Evolutionary conservation across 2,113 vertebrate species (phyloP), one percentile per base, ranked within the genome.

Genomic region (Dipodomys merriami): DNA sequence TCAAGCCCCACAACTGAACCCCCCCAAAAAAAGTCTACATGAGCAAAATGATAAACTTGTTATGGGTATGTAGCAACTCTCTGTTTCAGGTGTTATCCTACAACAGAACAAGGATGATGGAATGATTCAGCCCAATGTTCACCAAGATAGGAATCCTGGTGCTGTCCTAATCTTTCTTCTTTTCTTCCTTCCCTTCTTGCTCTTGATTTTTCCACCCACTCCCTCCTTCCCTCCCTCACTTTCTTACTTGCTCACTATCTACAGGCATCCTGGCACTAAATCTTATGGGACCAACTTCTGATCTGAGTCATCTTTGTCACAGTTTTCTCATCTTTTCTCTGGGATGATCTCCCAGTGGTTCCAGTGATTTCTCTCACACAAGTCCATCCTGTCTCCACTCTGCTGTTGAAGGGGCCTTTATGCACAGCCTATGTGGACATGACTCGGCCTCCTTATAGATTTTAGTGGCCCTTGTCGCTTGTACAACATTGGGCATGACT

Each of bases 401-500:
- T n/a, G 20, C 60, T 83, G 10, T 7, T 65, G 23, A 35, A 46
- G 53, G 10, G 60, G 18, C 9, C 20, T 33, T 89, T 83, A 83
- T 87, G 27, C n/a, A 30, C 39, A 27, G 27, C 39, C 33, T 22
- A 12, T 49, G 19, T 44, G 13, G 53, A 46, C 8, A 30, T 8
- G 23, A 46, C 19, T 57, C 29, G 67, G 77, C 22, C 60, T 77
- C 39, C n/a, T 86, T 49, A 25, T 12, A 86, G 30, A 44, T 12
- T 5, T 25, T 9, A 16, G 15, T 15, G 19, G 22, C 19, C 46
- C 27, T 9, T 53, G 78, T 23, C 7, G 68, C 19, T 18, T 74
- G 35, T 23, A 44, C n/a, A 49, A 7, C 0, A 33, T 2, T 25
- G 68, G 16, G 20, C 5, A 20, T 1, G 27, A 13, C 4, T n/a